phyloP scores from a whole-genome alignment of 2,113 vertebrate genomes.

The Caloenas nicobarica region DNA sequence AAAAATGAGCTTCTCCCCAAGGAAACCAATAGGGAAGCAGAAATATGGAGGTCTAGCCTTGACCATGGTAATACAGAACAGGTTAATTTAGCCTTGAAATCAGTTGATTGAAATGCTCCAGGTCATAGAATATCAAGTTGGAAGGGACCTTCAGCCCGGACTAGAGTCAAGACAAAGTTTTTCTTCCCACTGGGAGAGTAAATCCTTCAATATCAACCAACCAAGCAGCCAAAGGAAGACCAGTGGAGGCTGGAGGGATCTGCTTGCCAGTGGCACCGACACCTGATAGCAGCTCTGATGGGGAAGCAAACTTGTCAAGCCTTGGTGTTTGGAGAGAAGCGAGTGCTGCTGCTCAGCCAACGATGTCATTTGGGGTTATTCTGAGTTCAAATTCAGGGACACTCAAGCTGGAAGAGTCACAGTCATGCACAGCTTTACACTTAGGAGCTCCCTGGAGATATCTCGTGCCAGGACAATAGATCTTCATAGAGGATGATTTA shows the following conservation, averaged over 20 bases:
- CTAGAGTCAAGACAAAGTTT: neutral
- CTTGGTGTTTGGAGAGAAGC: neutral
- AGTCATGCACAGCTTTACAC: accelerated
- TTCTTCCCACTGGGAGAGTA: neutral
- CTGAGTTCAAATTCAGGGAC: neutral
- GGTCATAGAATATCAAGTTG: neutral
- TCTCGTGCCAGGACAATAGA: neutral
- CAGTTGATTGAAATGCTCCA: neutral
- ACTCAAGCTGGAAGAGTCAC: neutral
- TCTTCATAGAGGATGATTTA: no score
- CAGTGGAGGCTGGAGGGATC: neutral
- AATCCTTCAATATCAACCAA: neutral
- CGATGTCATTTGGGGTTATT: no score
- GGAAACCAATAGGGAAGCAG: neutral
- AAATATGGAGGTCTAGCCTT: neutral
- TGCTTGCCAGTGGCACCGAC: neutral
- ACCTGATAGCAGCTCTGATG: neutral
- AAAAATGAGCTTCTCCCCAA: neutral
- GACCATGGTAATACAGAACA: accelerated
- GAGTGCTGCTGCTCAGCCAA: neutral
- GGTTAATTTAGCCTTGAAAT: neutral
- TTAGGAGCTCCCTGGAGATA: neutral
- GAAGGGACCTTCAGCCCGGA: neutral
- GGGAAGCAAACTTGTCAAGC: neutral
- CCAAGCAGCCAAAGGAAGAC: neutral